These are phyloP conservation scores for Drosophila ercepeae DNA, from an alignment of 1,140 invertebrate species.

Conservation along the genomic window DNA sequence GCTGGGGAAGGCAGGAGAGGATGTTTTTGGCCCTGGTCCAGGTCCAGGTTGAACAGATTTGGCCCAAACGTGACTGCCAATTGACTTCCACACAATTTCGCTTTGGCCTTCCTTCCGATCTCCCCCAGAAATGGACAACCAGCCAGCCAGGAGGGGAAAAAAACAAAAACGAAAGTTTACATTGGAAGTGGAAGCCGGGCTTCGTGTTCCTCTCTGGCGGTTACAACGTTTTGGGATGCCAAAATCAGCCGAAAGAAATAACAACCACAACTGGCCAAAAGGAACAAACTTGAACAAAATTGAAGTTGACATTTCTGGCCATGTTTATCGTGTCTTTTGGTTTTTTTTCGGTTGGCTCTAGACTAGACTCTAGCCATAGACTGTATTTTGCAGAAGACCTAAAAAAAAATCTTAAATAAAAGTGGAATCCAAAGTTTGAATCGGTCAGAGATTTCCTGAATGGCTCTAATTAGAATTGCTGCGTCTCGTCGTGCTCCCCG, in stretches of 20 bases:
- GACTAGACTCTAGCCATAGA: neutral
- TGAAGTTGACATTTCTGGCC: conserved; percentile 63
- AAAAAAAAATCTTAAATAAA: neutral
- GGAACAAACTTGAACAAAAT: conserved; percentile 20
- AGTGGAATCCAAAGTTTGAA: conserved; percentile 39
- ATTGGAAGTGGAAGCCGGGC: conserved; percentile 36
- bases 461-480: conserved; percentile 78
- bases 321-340: conserved; percentile 54
- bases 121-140: conserved; percentile 47
- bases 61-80: conserved; percentile 73
- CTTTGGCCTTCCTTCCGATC: conserved; percentile 50
- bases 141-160: conserved; percentile 4
- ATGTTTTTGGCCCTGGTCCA: conserved; percentile 27
- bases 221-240: conserved; percentile 60
- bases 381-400: neutral
- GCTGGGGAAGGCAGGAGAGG: conserved; percentile 12
- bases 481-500: conserved; percentile 45
- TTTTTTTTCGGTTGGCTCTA: conserved; percentile 4
- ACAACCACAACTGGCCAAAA: neutral
- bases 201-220: conserved; percentile 51
- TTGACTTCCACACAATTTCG: conserved; percentile 81
- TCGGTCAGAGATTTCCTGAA: conserved; percentile 46
- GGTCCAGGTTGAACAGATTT: conserved; percentile 24
- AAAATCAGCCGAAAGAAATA: conserved; percentile 25
- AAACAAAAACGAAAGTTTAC: conserved; percentile 66